A percentile compares a stretch with the other conserved stretches of the same genome.
phyloP scores from a whole-genome alignment of 2,888 invertebrate species.

The Oeneis ivallda region DNA sequence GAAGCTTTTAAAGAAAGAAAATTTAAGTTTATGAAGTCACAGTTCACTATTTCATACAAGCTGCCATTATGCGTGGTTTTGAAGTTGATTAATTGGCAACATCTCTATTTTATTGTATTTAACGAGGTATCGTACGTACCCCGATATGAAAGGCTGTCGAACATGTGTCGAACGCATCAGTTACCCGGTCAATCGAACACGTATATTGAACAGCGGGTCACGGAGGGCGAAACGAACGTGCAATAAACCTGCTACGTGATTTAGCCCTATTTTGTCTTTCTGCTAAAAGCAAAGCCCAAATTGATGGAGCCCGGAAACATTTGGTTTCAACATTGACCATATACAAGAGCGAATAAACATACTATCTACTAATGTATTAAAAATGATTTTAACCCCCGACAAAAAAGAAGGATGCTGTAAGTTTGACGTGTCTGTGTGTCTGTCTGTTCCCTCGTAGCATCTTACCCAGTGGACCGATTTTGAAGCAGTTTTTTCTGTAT shows the following conservation, averaged over 20 bases:
- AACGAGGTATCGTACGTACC: slow-evolving; percentile 16
- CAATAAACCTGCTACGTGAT: slow-evolving; percentile 75
- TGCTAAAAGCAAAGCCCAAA: slow-evolving; percentile 36
- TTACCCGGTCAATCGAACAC: slow-evolving; percentile 61
- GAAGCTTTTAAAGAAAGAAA: too few species aligned
- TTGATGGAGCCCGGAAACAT: slow-evolving; percentile 32
- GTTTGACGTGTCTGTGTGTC: too few species aligned
- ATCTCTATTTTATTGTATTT: background rate
- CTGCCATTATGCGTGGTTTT: background rate
- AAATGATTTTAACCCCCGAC: too few species aligned
- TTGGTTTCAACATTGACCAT: background rate
- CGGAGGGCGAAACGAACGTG: slow-evolving; percentile 65
- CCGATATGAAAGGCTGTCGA: slow-evolving; percentile 20
- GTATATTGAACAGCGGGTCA: slow-evolving; percentile 51
- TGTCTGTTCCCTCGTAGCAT: too few species aligned
- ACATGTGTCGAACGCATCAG: slow-evolving; percentile 20
- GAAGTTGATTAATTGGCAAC: background rate
- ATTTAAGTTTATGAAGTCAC: too few species aligned
- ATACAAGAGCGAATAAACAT: background rate
- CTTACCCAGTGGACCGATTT: too few species aligned
- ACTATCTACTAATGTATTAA: too few species aligned
- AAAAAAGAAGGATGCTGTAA: too few species aligned
- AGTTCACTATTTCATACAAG: background rate
- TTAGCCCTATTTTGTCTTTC: slow-evolving; percentile 42
- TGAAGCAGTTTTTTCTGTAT: too few species aligned